phyloP scores from a whole-genome alignment of 2,797 vertebrate genomes.

The Aphelocoma californica region DNA sequence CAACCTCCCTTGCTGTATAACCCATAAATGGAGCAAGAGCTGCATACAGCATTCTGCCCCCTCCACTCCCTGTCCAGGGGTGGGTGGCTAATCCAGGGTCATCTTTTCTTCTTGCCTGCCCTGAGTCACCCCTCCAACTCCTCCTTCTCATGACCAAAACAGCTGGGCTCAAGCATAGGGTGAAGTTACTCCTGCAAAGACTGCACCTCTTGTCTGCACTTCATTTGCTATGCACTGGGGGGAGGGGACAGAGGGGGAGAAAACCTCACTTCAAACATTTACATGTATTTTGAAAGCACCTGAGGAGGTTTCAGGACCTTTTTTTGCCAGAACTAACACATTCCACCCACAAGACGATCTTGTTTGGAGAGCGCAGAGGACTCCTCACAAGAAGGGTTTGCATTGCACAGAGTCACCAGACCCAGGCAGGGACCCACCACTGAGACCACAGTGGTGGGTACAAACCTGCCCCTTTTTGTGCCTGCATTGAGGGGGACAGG shows the following conservation, averaged over 20 bases:
- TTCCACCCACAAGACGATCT: not conserved
- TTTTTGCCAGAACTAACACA: not conserved
- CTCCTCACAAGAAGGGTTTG: not conserved
- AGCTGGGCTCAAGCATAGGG: not conserved
- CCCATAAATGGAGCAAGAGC: not conserved
- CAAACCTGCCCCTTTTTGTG: not conserved
- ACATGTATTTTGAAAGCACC: not conserved
- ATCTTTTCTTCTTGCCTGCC: not conserved
- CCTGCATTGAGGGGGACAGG: fast-evolving
- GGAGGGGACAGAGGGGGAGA: not conserved
- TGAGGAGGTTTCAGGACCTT: not conserved
- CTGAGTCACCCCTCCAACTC: not conserved
- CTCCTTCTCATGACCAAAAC: not conserved
- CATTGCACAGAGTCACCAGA: fast-evolving
- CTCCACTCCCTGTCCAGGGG: not conserved
- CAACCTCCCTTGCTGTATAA: not conserved
- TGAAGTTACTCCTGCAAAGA: not conserved
- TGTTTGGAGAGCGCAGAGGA: fast-evolving
- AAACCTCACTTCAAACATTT: not conserved
- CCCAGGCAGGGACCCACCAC: fast-evolving
- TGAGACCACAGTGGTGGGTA: fast-evolving
- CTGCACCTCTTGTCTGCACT: not conserved
- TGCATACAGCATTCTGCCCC: not conserved
- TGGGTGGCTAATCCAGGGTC: not conserved
- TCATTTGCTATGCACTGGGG: not conserved